Evolutionary conservation across 2,797 vertebrate species (phyloP).

Genomic region (Darevskia mixta): DNA sequence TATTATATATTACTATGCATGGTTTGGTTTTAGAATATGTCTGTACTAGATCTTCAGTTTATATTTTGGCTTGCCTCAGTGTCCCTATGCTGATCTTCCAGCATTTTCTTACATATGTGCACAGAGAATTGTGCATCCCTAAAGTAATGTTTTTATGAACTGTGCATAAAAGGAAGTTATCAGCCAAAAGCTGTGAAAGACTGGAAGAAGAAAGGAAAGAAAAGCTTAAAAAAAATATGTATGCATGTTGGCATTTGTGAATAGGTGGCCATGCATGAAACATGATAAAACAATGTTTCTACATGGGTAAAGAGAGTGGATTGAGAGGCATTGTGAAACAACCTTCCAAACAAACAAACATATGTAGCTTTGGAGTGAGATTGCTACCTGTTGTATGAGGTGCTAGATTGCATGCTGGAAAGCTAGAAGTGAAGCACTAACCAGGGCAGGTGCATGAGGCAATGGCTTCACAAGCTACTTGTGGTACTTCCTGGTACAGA

Average conservation of each 20-base stretch:
- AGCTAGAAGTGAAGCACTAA: slow-evolving; percentile 3
- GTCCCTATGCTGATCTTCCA: background rate
- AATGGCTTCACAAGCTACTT: background rate
- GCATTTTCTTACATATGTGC: background rate
- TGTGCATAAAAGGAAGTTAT: slow-evolving; percentile 7
- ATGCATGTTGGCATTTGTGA: background rate
- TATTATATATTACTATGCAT: background rate
- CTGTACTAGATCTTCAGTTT: background rate
- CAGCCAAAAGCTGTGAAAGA: background rate
- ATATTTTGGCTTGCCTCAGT: background rate
- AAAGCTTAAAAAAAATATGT: background rate
- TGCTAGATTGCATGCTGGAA: slow-evolving; percentile 21
- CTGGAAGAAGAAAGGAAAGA: background rate
- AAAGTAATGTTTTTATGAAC: background rate
- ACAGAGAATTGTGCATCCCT: background rate
- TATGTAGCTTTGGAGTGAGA: background rate
- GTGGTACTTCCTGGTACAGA: background rate
- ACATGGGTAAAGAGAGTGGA: background rate
- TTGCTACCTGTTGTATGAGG: background rate
- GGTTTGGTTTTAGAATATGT: background rate
- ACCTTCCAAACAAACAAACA: background rate
- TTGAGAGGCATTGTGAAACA: background rate
- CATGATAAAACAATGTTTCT: background rate
- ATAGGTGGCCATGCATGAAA: background rate
- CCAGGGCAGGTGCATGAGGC: background rate